Percentiles rank a stretch among this genome's conserved stretches.
Evolutionary conservation across 2,888 invertebrate species (phyloP).

Genomic region (Dermolepida albohirtum): DNA sequence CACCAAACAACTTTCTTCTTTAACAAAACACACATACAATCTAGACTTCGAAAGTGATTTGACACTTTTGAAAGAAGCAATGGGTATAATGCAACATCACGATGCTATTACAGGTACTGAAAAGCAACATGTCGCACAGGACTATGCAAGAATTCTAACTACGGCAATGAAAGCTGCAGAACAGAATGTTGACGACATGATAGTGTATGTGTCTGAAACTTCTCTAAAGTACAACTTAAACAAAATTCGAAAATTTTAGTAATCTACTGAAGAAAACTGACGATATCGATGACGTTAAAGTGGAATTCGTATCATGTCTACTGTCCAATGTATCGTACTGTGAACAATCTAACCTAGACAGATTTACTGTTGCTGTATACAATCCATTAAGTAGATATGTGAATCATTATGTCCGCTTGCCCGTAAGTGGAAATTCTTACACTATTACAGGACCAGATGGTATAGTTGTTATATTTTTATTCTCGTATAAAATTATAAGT

Average conservation of each 20-base stretch:
- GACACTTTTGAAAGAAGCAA: constrained; percentile 73
- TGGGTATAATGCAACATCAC: constrained; percentile 90
- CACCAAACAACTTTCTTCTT: constrained; percentile 75
- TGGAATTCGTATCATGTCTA: constrained; percentile 67
- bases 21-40: constrained; percentile 64
- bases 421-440: constrained; percentile 70
- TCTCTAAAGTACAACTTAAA: neutral
- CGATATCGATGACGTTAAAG: constrained; percentile 39
- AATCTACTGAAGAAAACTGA: constrained; percentile 43
- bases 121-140: constrained; percentile 62
- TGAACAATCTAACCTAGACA: constrained; percentile 65
- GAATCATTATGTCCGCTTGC: constrained; percentile 72
- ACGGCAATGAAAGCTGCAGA: constrained; percentile 49
- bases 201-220: constrained; percentile 50
- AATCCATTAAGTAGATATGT: constrained; percentile 80
- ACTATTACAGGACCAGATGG: constrained; percentile 56
- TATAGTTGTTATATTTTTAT: constrained; percentile 23
- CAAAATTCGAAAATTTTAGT: constrained; percentile 23
- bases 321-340: constrained; percentile 74
- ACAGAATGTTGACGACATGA: constrained; percentile 49
- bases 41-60: constrained; percentile 66
- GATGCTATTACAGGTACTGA: constrained; percentile 73
- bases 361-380: constrained; percentile 67
- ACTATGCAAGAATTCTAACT: constrained; percentile 76
- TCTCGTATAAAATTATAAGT: neutral